phyloP scores from a whole-genome alignment of 2,113 vertebrate genomes.

The Pardalotus punctatus region DNA sequence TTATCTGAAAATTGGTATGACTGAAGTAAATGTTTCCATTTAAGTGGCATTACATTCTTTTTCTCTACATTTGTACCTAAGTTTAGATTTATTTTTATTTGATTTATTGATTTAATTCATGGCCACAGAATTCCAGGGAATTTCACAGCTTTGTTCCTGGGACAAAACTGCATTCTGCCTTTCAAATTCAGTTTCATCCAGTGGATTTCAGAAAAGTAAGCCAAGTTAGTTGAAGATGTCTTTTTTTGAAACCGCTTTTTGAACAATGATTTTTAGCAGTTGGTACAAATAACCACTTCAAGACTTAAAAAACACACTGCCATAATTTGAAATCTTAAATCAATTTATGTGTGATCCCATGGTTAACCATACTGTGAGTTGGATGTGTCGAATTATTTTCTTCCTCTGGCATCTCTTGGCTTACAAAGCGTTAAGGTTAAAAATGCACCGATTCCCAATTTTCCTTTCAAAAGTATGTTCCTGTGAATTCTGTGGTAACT shows the following conservation, averaged over 20 bases:
- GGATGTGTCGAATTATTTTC: background rate
- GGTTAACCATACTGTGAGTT: background rate
- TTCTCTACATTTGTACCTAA: accelerated
- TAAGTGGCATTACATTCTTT: background rate
- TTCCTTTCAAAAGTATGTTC: background rate
- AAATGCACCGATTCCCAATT: background rate
- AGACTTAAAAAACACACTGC: background rate
- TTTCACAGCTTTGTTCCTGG: background rate
- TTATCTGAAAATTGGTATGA: background rate
- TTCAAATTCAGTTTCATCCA: background rate
- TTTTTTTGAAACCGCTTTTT: background rate
- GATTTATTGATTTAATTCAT: background rate
- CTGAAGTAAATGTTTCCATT: background rate
- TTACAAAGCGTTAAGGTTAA: background rate
- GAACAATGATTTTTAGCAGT: background rate
- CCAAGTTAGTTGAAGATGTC: background rate
- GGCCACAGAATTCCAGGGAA: background rate
- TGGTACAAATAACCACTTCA: background rate
- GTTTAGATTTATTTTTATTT: background rate
- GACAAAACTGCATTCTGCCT: background rate
- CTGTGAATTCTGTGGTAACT: background rate
- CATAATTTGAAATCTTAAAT: background rate
- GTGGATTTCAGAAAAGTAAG: background rate
- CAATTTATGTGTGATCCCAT: background rate
- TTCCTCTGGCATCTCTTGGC: background rate